Conservation (phyloP, 1,140 invertebrate genomes). For the Macrosteles quadrilineatus region DNA sequence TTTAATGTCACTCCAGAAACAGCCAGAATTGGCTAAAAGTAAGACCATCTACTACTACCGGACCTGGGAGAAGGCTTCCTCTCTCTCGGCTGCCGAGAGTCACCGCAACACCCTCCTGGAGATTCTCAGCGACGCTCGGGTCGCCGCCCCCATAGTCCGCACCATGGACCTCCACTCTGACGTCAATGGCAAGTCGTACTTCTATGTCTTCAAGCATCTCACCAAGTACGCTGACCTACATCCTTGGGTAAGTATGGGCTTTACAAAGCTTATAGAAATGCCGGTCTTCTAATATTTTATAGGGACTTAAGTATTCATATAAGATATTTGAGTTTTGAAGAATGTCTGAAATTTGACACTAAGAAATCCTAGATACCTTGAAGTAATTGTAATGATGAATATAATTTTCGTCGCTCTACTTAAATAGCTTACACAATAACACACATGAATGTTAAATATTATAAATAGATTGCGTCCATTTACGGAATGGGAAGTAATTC, state of each 20-base stretch:
- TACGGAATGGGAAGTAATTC: too few relatives aligned
- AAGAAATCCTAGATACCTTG: too few relatives aligned
- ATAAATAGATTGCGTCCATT: too few relatives aligned
- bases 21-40: slow-evolving; percentile 61
- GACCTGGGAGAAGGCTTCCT: slow-evolving; percentile 31
- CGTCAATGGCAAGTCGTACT: slow-evolving; percentile 80
- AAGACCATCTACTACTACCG: slow-evolving; percentile 69
- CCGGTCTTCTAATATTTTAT: too few relatives aligned
- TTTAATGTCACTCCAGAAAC: slow-evolving; percentile 36
- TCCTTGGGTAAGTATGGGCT: slow-evolving; percentile 72
- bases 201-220: slow-evolving; percentile 94
- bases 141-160: slow-evolving; percentile 88
- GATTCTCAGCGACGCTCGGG: slow-evolving; percentile 89
- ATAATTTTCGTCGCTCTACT: too few relatives aligned
- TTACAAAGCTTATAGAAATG: too few relatives aligned
- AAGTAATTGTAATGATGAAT: too few relatives aligned
- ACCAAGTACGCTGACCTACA: slow-evolving; percentile 88
- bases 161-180: slow-evolving; percentile 88
- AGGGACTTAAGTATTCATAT: too few relatives aligned
- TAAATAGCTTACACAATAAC: too few relatives aligned
- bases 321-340: too few relatives aligned
- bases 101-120: slow-evolving; percentile 87
- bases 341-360: too few relatives aligned
- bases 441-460: too few relatives aligned
- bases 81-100: slow-evolving; percentile 30